Evolutionary conservation across 2,797 vertebrate genomes (phyloP).

Genomic region (Intellagama lesueurii): DNA sequence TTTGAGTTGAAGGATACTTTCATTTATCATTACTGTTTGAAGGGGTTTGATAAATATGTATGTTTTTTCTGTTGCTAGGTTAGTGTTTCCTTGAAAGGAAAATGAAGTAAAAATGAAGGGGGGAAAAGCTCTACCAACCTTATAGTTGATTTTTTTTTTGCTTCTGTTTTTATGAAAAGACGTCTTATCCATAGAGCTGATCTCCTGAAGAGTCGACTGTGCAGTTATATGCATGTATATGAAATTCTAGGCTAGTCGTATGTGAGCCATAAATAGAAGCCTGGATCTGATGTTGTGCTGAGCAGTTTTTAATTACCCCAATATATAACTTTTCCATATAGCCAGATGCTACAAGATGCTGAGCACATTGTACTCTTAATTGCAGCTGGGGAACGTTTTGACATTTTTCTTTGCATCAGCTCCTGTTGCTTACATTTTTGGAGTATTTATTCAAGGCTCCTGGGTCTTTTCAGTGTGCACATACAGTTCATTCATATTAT

Average conservation of each 20-base stretch:
- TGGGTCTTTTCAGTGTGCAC: not conserved
- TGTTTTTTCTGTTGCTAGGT: conserved; percentile 42
- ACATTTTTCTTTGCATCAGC: not conserved
- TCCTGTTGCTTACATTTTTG: not conserved
- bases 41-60: conserved; percentile 74
- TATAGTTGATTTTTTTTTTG: conserved; percentile 30
- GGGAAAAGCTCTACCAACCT: not conserved
- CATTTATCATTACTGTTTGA: conserved; percentile 64
- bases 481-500: not conserved
- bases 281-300: conserved; percentile 42
- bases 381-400: not conserved
- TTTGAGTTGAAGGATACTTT: conserved; percentile 62
- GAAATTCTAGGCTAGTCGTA: conserved; percentile 46
- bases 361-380: not conserved
- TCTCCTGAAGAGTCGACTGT: conserved; percentile 45
- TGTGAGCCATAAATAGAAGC: conserved; percentile 36
- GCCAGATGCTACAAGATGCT: not conserved
- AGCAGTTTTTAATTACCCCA: conserved; percentile 52
- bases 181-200: conserved; percentile 42
- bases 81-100: conserved; percentile 63
- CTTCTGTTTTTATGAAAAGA: conserved; percentile 60
- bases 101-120: conserved; percentile 68
- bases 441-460: not conserved
- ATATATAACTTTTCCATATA: not conserved
- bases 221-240: conserved; percentile 60